Evolutionary conservation across 1,140 invertebrate genomes (phyloP).

Genomic region (Limonius californicus): DNA sequence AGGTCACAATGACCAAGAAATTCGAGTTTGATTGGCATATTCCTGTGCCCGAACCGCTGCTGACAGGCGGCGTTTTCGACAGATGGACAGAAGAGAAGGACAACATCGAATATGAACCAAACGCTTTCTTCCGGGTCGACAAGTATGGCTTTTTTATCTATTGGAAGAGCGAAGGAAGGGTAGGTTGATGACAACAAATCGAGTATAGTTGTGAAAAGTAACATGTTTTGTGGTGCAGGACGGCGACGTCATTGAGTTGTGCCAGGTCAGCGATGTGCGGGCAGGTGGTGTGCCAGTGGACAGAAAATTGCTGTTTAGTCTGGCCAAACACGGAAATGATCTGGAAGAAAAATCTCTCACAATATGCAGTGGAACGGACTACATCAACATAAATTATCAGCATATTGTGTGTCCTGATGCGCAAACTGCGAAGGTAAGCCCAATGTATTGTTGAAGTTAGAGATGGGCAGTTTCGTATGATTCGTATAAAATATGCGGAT

Average conservation of each 20-base stretch:
- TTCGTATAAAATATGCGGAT: too few relatives aligned
- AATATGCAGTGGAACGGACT: slow-evolving; percentile 97
- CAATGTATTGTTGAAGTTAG: too few relatives aligned
- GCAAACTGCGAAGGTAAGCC: slow-evolving; percentile 82
- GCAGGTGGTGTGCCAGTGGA: slow-evolving; percentile 89
- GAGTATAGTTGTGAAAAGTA: too few relatives aligned
- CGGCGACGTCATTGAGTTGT: slow-evolving; percentile 93
- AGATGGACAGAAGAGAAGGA: slow-evolving; percentile 97
- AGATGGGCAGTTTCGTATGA: too few relatives aligned
- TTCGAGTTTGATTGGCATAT: slow-evolving; percentile 99
- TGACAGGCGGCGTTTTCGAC: slow-evolving; percentile 84
- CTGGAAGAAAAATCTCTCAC: slow-evolving; percentile 95
- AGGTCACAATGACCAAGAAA: slow-evolving; percentile 83
- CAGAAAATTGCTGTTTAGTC: slow-evolving; percentile 73
- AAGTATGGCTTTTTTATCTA: slow-evolving; percentile 99
- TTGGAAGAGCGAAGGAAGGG: slow-evolving; percentile 95
- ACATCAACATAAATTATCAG: slow-evolving; percentile 98
- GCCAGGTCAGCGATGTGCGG: slow-evolving; percentile 95
- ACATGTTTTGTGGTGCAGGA: slow-evolving; percentile 72
- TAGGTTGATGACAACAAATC: slow-evolving; percentile 50
- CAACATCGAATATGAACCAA: slow-evolving; percentile 80
- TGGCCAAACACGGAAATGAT: slow-evolving; percentile 74
- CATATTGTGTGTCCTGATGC: slow-evolving; percentile 92
- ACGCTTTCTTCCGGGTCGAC: slow-evolving; percentile 92
- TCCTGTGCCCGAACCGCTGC: slow-evolving; percentile 81